Conservation (phyloP, 1,140 invertebrate genomes). For the Ceratina japonica region DNA sequence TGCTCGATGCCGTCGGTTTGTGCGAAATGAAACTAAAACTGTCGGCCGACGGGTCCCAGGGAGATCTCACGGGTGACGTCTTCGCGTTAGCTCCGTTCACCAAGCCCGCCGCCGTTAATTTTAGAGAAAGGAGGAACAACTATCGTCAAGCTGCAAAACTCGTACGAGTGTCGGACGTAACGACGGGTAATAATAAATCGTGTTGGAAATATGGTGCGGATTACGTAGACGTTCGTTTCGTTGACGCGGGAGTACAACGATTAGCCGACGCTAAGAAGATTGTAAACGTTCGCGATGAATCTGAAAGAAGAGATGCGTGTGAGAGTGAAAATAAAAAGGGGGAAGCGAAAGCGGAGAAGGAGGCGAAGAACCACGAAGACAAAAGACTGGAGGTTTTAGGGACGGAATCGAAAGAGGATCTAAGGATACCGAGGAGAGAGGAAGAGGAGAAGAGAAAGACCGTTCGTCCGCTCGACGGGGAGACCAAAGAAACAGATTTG, state of each 20-base stretch:
- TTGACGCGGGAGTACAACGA: too few species aligned
- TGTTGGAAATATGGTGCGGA: too few species aligned
- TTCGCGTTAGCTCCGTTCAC: slow-evolving; percentile 88
- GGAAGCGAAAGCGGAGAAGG: too few species aligned
- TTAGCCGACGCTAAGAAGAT: too few species aligned
- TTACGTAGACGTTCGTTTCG: too few species aligned
- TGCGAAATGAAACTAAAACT: slow-evolving; percentile 57
- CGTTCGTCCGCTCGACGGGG: background rate
- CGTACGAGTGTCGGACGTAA: background rate
- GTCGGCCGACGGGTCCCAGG: slow-evolving; percentile 66
- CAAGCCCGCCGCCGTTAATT: slow-evolving; percentile 72
- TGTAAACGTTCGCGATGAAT: too few species aligned
- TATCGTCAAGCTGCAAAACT: slow-evolving; percentile 45
- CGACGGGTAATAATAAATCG: background rate
- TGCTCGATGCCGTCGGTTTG: slow-evolving; percentile 66
- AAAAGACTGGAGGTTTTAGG: too few species aligned
- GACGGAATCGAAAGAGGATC: too few species aligned
- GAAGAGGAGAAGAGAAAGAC: too few species aligned
- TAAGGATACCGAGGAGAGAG: background rate
- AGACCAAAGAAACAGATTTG: slow-evolving; percentile 74
- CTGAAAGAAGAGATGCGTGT: too few species aligned
- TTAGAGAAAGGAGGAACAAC: slow-evolving; percentile 69
- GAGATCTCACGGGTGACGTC: slow-evolving; percentile 81
- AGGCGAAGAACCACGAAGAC: too few species aligned
- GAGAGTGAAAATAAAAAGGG: too few species aligned